Evolutionary conservation across 2,797 vertebrate species (phyloP).

Genomic region (Malurus splendens): DNA sequence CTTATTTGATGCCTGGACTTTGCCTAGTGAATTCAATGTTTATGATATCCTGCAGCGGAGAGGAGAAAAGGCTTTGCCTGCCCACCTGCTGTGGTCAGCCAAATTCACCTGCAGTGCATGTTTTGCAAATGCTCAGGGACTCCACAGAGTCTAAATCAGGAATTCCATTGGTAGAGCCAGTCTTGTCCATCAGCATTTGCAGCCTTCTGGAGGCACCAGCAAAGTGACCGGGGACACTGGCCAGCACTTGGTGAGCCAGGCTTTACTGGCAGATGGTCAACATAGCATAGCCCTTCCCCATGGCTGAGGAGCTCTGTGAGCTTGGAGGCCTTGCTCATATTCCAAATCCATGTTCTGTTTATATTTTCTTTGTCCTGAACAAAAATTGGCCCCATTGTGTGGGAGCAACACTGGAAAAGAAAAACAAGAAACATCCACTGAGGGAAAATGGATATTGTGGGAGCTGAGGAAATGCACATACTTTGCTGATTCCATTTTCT

Average conservation of each 20-base stretch:
- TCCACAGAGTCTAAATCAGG: neutral
- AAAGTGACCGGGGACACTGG: neutral
- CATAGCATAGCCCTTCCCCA: neutral
- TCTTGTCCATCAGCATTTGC: neutral
- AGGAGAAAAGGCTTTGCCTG: neutral
- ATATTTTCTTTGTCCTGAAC: constrained; percentile 78
- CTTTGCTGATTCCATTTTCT: constrained; percentile 68
- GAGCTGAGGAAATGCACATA: constrained; percentile 71
- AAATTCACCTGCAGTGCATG: neutral
- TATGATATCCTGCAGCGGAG: accelerated
- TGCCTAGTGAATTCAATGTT: neutral
- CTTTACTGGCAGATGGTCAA: neutral
- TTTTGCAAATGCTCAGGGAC: neutral
- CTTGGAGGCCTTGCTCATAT: constrained; percentile 49
- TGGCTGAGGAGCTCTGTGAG: constrained; percentile 18
- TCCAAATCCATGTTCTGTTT: constrained; percentile 70
- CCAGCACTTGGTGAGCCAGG: neutral
- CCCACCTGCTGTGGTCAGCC: neutral
- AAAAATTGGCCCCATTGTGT: constrained; percentile 84
- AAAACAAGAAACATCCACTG: constrained; percentile 77
- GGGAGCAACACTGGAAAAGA: constrained; percentile 79
- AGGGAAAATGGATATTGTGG: constrained; percentile 72
- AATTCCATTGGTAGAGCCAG: neutral
- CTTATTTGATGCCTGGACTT: neutral
- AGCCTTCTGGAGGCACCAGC: neutral